Conservation (phyloP, 2,888 invertebrate genomes). For the Hedya salicella region DNA sequence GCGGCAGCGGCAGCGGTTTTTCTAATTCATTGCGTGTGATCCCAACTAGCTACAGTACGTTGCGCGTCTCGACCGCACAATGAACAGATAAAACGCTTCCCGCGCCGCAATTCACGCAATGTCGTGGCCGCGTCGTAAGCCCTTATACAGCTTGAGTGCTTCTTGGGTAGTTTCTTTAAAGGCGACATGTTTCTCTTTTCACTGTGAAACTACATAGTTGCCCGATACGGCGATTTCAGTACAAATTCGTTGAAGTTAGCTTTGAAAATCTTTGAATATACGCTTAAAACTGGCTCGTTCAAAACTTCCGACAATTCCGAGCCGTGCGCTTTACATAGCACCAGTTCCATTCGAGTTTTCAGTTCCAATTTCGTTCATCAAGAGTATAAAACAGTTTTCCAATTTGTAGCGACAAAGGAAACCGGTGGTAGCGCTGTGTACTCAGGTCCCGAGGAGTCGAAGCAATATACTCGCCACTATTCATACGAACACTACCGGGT, state of each 20-base stretch:
- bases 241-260: neutral
- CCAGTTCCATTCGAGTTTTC: conserved; percentile 10
- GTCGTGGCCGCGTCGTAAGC: no score
- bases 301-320: conserved; percentile 8
- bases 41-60: no score
- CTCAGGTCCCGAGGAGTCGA: neutral
- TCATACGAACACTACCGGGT: neutral
- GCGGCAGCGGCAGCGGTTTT: no score
- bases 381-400: conserved; percentile 31
- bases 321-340: conserved; percentile 9
- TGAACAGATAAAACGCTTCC: no score
- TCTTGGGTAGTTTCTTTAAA: neutral
- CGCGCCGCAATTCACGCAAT: no score
- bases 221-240: neutral
- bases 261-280: conserved; percentile 9
- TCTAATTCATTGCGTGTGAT: no score
- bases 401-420: conserved; percentile 24
- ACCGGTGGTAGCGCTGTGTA: neutral
- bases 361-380: conserved; percentile 19
- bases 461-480: neutral
- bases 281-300: neutral
- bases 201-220: neutral
- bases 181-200: no score
- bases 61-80: no score
- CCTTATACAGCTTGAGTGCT: no score